Base-by-base conservation (phyloP, 2,797 vertebrate species). In the Vespertilio murinus region DNA sequence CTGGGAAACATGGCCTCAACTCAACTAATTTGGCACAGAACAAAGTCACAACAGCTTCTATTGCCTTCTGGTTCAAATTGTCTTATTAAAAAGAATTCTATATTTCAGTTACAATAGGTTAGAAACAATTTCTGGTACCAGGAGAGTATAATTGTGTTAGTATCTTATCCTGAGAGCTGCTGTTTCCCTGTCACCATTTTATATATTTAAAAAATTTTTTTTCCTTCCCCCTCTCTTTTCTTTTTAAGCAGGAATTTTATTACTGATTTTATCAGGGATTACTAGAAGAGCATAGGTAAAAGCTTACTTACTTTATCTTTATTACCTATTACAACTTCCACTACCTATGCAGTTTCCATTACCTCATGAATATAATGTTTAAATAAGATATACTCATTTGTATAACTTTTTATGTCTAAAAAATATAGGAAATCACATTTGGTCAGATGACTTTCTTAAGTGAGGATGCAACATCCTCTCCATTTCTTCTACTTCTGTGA, bases 11-110 rank as follows among this genome's bases (percentile, higher is more conserved):
- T 13, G 49, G 8, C 59, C 89, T 49, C 70, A 73, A 23, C 12
- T 81, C 71, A 85, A 47, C 16, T 83, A 70, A 64, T 20, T 38
- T 87, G 78, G 79, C 65, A 74, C 35, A 82, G 12, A 25, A 8
- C 20, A 67, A 59, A 61, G 56, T 54, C n/a, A 79, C 13, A 85
- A 35, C 30, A 35, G 38, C 14, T 91, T 74, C 70, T 45, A 70
- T 42, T 78, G 67, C 56, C 28, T 89, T 89, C 13, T 12, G 75
- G 67, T 22, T 92, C 56, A 65, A 74, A 54, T 35, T 80, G 42
- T 92, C 77, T 86, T 88, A 28, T 79, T 73, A 25, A 90, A 64
- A 54, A 11, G 64, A 92, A 73, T 69, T 81, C 77, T 56, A 22
- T 40, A 87, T 64, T 92, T 49, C 65, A 25, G 47, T 67, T 74